Evolutionary conservation across 2,888 invertebrate genomes (phyloP).

Genomic region (Patella depressa): DNA sequence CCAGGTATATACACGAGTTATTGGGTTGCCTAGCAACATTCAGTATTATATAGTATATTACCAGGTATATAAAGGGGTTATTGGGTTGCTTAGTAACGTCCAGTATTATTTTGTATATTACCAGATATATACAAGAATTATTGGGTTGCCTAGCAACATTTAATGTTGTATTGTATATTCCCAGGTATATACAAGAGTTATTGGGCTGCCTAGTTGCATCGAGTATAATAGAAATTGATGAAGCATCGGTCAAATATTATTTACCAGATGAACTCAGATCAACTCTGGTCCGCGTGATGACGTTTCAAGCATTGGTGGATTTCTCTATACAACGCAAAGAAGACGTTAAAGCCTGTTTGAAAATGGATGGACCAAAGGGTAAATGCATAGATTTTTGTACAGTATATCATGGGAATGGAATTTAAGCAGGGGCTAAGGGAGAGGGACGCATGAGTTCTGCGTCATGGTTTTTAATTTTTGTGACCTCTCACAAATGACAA

Average conservation of each 20-base stretch:
- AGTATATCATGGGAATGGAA: too few relatives aligned
- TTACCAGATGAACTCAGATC: background rate
- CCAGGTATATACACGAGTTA: too few relatives aligned
- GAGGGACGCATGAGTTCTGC: too few relatives aligned
- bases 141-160: background rate
- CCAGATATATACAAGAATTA: background rate
- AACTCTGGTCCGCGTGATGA: background rate
- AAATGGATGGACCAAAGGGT: background rate
- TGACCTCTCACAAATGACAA: too few relatives aligned
- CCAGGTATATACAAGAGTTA: too few relatives aligned
- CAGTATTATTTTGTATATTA: background rate
- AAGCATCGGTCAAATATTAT: background rate
- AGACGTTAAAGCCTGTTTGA: background rate
- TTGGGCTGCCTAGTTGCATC: background rate
- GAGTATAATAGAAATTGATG: conserved; percentile 3
- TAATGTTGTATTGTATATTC: too few relatives aligned
- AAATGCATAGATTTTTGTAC: background rate
- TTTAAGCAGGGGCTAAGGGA: too few relatives aligned
- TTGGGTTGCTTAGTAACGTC: background rate
- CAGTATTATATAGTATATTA: background rate
- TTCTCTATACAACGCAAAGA: background rate
- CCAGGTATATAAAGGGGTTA: background rate
- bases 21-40: too few relatives aligned
- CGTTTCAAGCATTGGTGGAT: background rate
- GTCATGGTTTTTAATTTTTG: too few relatives aligned